Evolutionary conservation across 2,113 vertebrate species (phyloP), one percentile per base, ranked within the genome.

Genomic region (Romanogobio albipinnatus): DNA sequence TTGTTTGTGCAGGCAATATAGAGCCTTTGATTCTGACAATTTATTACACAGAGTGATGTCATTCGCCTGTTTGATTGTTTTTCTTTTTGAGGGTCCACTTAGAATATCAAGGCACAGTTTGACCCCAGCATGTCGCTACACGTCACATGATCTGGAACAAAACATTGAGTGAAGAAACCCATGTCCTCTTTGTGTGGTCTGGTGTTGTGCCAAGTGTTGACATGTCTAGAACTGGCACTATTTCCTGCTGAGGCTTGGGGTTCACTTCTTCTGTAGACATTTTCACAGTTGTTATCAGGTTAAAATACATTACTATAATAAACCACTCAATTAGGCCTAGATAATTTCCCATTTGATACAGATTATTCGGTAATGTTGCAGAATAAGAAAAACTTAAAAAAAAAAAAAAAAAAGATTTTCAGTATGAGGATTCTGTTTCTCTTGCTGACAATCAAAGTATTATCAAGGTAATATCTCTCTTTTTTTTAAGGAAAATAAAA

Each of bases 131-230:
- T 88, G 87, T 88, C 80, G 62, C 75, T 79, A 88, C 87, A 88
- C 80, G 75, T 88, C 84, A 88, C 87, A 88, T 74, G 84, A 79
- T 88, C 84, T 49, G 84, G 75, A 76, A 88, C 84, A 85, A 88
- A 88, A 85, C 64, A 76, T 68, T 83, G 19, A 58, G 47, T 71
- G 80, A 71, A 68, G 85, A 88, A 88, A 76, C 58, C 82, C 87
- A 88, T 85, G 87, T 88, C 75, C 56, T 88, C 87, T 85, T 88
- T 88, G 87, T 88, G 77, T 83, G 80, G 84, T 61, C 87, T 85
- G 84, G 87, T 85, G 80, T 84, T 83, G 87, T 76, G 84, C 80
- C 87, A 88, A 88, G 71, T 75, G 79, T 83, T 85, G 81, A 85
- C 86, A 64, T 75, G 79, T 77, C 71, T 84, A 76, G 26, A 82